These are phyloP conservation scores for Drepanosiphum platanoidis DNA, from an alignment of 2,888 invertebrate species.

Conservation along the genomic window DNA sequence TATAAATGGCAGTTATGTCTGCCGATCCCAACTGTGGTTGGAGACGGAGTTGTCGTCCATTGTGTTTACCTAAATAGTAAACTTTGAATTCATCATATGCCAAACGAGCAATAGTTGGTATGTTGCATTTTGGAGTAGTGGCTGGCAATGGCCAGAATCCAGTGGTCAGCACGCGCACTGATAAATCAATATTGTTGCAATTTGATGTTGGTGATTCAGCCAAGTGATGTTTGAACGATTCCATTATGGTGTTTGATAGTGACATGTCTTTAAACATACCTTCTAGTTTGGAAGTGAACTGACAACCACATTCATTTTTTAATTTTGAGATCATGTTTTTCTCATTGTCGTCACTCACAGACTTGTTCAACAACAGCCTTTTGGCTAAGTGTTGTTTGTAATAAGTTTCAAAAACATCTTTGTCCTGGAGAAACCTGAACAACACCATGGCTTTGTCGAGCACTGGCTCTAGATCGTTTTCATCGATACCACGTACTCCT, in stretches of 20 bases:
- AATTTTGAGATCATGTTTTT: constrained; percentile 99
- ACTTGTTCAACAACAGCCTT: constrained; percentile 95
- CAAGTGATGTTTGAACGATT: constrained; percentile 94
- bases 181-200: constrained; percentile 86
- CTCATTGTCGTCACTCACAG: constrained; percentile 98
- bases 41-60: constrained; percentile 93
- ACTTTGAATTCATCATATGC: constrained; percentile 95
- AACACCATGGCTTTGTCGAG: constrained; percentile 99
- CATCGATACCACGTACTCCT: constrained; percentile 98
- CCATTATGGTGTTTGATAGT: constrained; percentile 98
- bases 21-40: constrained; percentile 98
- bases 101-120: constrained; percentile 88
- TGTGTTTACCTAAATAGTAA: constrained; percentile 98
- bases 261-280: constrained; percentile 99
- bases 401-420: constrained; percentile 99
- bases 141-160: constrained; percentile 99
- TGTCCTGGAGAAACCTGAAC: constrained; percentile 98
- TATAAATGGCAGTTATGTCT: constrained; percentile 96
- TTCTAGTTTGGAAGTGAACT: constrained; percentile 99
- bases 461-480: constrained; percentile 97
- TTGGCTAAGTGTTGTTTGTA: constrained; percentile 99
- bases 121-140: constrained; percentile 90
- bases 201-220: constrained; percentile 30
- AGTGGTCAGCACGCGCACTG: constrained; percentile 96
- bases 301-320: constrained; percentile 99